These are phyloP conservation scores for Catharus ustulatus DNA, from an alignment of 2,797 vertebrate genomes.

Conservation along the genomic window DNA sequence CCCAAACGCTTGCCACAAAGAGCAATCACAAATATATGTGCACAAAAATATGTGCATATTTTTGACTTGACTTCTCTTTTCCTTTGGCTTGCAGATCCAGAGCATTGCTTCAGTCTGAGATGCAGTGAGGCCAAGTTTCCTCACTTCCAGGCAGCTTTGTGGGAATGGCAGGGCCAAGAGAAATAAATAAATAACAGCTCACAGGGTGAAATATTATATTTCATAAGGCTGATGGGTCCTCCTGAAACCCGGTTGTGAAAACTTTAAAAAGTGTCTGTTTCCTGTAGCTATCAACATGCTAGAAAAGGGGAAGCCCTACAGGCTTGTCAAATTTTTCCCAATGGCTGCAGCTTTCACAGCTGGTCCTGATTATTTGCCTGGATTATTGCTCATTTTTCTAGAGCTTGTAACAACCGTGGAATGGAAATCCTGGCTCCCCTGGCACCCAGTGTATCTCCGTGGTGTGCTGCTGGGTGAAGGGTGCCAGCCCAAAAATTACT, in stretches of 20 bases:
- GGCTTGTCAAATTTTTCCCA: conserved; percentile 5
- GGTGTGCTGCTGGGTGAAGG: background rate
- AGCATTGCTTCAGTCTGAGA: background rate
- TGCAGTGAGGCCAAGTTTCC: background rate
- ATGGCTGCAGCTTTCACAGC: background rate
- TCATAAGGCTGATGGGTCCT: conserved; percentile 8
- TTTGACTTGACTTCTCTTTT: conserved; percentile 5
- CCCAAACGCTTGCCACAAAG: background rate
- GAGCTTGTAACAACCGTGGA: background rate
- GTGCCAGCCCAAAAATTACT: background rate
- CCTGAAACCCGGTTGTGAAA: conserved; percentile 36
- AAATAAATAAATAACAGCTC: conserved; percentile 57
- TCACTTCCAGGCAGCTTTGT: background rate
- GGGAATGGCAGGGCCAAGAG: background rate
- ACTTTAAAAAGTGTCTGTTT: conserved; percentile 35
- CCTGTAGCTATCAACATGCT: background rate
- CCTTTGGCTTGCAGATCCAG: background rate
- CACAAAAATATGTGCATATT: background rate
- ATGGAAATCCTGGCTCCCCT: conserved; percentile 2
- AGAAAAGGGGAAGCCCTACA: background rate
- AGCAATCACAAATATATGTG: background rate
- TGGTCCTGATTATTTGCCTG: conserved; percentile 50
- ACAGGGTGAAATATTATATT: background rate
- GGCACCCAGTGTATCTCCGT: background rate
- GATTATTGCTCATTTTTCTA: background rate